A percentile compares a stretch with the other conserved stretches of the same genome.
Evolutionary conservation across 2,797 vertebrate genomes (phyloP).

Genomic region (Neoniphon sammara): DNA sequence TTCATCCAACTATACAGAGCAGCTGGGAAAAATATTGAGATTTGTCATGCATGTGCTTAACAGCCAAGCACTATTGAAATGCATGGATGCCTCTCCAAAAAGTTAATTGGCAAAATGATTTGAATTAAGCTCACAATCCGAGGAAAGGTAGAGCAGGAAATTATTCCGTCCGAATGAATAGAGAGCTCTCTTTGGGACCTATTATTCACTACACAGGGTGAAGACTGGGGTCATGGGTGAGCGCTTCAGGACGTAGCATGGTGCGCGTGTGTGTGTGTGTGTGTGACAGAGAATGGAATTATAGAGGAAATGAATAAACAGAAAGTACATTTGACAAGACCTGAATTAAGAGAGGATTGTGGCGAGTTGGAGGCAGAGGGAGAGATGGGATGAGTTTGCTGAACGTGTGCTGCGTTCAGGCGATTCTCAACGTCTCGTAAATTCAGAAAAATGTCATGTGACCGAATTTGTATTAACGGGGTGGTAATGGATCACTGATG

Average conservation of each 20-base stretch:
- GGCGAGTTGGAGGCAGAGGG: background rate
- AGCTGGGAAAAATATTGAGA: background rate
- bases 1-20: no score
- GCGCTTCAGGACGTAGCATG: background rate
- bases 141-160: conserved; percentile 6
- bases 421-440: no score
- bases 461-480: no score
- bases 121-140: conserved; percentile 17
- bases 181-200: conserved; percentile 38
- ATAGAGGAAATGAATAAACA: background rate
- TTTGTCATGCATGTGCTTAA: background rate
- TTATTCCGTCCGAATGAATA: conserved; percentile 20
- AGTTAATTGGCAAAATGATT: conserved; percentile 38
- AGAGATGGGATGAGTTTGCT: background rate
- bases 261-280: conserved; percentile 6
- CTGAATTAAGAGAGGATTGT: background rate
- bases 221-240: conserved; percentile 32
- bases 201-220: conserved; percentile 33
- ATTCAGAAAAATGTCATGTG: no score
- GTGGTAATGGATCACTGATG: no score
- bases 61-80: background rate
- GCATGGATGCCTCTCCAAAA: background rate
- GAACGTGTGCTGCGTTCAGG: background rate
- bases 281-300: background rate
- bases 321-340: background rate